phyloP scores from a whole-genome alignment of 1,140 invertebrate species.

The Pogonus chalceus region DNA sequence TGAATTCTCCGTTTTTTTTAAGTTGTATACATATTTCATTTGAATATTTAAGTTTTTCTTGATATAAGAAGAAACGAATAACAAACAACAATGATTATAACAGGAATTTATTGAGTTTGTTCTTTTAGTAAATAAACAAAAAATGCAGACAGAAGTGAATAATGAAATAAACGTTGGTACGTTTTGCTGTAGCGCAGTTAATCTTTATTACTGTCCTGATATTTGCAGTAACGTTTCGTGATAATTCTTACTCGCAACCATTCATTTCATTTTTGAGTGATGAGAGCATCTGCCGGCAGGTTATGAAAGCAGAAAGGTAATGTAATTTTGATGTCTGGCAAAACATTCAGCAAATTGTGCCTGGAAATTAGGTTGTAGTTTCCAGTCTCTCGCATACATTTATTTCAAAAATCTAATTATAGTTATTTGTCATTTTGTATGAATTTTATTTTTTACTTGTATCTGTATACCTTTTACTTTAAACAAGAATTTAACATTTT shows the following conservation, averaged over 20 bases:
- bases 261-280: conserved; percentile 1
- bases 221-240: background rate
- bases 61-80: no score
- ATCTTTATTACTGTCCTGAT: no score
- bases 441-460: background rate
- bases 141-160: no score
- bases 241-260: background rate
- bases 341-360: background rate
- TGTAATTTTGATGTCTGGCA: conserved; percentile 2
- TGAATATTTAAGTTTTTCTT: no score
- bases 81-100: no score
- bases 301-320: background rate
- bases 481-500: no score
- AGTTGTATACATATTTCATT: no score
- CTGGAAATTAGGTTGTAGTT: background rate
- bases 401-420: background rate
- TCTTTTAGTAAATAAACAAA: no score
- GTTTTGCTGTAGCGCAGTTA: no score
- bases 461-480: background rate
- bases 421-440: background rate
- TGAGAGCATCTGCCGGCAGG: background rate
- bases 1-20: no score
- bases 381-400: background rate
- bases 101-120: no score
- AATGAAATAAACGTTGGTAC: no score